These are phyloP conservation scores for Proterorhinus semilunaris DNA, from an alignment of 2,113 vertebrate genomes.

Conservation along the genomic window DNA sequence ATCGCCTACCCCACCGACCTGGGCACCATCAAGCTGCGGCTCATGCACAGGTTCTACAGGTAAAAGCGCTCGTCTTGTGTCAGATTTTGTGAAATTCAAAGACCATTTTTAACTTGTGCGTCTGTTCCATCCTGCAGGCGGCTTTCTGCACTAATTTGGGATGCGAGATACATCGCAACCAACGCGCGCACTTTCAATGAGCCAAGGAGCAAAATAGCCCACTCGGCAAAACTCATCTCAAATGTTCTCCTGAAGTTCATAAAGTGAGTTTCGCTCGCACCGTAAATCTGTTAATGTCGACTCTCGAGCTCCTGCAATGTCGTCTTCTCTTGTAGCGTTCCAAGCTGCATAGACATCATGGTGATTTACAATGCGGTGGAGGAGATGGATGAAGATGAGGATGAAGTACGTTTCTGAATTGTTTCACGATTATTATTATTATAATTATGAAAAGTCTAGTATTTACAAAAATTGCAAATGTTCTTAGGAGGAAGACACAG, in stretches of 20 bases:
- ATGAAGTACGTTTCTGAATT: slow-evolving; percentile 63
- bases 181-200: slow-evolving; percentile 96
- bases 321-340: slow-evolving; percentile 78
- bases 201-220: slow-evolving; percentile 92
- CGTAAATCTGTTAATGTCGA: not conserved
- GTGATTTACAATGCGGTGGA: slow-evolving; percentile 87
- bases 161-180: slow-evolving; percentile 89
- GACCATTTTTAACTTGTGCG: not conserved
- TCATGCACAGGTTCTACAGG: slow-evolving; percentile 93
- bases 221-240: slow-evolving; percentile 91
- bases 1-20: slow-evolving; percentile 95
- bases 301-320: not conserved
- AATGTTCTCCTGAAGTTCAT: slow-evolving; percentile 92
- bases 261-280: slow-evolving; percentile 76
- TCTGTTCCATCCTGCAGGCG: slow-evolving; percentile 76
- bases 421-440: not conserved
- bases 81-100: not conserved
- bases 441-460: not conserved
- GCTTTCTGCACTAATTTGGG: slow-evolving; percentile 93
- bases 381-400: slow-evolving; percentile 84
- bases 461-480: not conserved
- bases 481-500: slow-evolving; percentile 80
- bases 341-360: slow-evolving; percentile 86
- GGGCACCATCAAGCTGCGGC: slow-evolving; percentile 87
- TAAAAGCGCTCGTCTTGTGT: slow-evolving; percentile 50